Evolutionary conservation across 2,888 invertebrate species (phyloP), one percentile per base, ranked within the genome.

Genomic region (Erpobdella octoculata): DNA sequence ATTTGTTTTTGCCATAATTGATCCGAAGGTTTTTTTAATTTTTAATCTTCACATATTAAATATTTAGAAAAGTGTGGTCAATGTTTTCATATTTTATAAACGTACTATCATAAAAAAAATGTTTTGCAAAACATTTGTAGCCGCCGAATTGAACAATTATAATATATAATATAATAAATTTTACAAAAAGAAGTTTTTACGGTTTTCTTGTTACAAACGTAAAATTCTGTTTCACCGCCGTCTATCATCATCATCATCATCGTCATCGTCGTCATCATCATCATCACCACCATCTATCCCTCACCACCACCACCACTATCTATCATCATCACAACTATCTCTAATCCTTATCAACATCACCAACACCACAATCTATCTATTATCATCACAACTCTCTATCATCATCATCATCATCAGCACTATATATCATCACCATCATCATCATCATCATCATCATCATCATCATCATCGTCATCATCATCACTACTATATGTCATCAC

Each of bases 401-500:
- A 31, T n/a, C 9, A 12, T 62, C 62, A 62, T 31, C 62, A 62
- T 28, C 62, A 28, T 62, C 62, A 28, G 8, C 1, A n/a, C n/a
- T 41, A 12, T 12, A 12, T n/a, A 59, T 59, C 61, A 6, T 59
- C 6, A 59, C 28, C 2, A 59, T 6, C 61, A 59, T 59, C 61
- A 62, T 28, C 62, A 28, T 28, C 31, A 12, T 6, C 62, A 28
- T 31, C 5, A 62, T 31, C 62, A 28, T 62, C 62, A 62, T 62
- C 62, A 31, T 31, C 5, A 62, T 62, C 62, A 62, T 62, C 62
- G 18, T 62, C 62, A 62, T 31, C 62, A 28, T 31, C 5, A 62
- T 62, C 33, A 62, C 12, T 31, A 61, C 33, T 3, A 61, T 6
- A 4, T 8, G 53, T 9, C n/a, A n/a, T 53, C 48, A 48, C 5